Base-by-base conservation (phyloP, 1,140 invertebrate genomes). In the Drosophila kohkoa region DNA sequence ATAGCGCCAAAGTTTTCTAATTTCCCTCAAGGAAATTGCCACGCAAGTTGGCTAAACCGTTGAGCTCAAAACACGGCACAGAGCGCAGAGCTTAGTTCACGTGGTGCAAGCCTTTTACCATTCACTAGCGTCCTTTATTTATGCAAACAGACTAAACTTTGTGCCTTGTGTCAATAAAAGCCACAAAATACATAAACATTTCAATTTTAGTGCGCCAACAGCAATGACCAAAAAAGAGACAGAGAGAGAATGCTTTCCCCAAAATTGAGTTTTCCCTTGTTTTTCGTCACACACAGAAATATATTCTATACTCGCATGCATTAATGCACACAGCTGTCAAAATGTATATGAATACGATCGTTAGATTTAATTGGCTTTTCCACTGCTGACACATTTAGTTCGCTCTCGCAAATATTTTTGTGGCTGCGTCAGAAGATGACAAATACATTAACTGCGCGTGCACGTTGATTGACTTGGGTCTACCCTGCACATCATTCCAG, bases 1-100 rank as follows among this genome's bases (percentile, higher is more conserved):
- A 74, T 72, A 79, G 76, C 80, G 66, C 13, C 16, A 87, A 83
- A 83, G 76, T 88, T 88, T 88, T 83, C 85, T 81, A 88, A 88
- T 88, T 89, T 88, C 77, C 85, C 81, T 46, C 15, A 78, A 83
- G 83, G 74, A 88, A 88, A 89, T 83, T 67, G 70, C 51, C 62
- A 38, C 32, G 32, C 45, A 73, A 72, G 55, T 72, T 77, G 57
- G 64, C 48, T 55, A 43, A 35, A 38, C 59, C 8, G 7, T 13
- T 10, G 38, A 13, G 11, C 13, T 25, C 11, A 43, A 13, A n/a
- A 20, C 13, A 8, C 20, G 20, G 35, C 6, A 5, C 59, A 41
- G 48, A 51, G 52, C 51, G 11, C 35, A 10, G 10, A 38, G 35
- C 15, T 16, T 13, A 48, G n/a, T 30, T 28, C 51, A 13, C 11